Conservation (phyloP, 1,140 invertebrate genomes). For the Sarcophaga peregrina region DNA sequence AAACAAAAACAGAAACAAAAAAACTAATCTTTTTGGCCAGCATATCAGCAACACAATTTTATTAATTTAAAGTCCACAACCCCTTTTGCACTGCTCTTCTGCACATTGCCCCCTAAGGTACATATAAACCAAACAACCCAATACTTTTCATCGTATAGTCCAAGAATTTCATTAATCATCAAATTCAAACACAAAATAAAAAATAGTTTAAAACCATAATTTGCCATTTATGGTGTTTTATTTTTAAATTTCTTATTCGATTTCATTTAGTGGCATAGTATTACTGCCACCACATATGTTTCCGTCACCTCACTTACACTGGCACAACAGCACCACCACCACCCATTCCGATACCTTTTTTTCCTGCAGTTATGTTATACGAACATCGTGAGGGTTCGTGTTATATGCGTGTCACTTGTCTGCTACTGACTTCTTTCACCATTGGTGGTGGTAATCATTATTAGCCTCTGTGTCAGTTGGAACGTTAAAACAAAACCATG, state of each 20-base stretch:
- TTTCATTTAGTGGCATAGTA: no score
- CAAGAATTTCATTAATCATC: neutral
- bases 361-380: neutral
- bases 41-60: neutral
- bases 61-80: constrained; percentile 2
- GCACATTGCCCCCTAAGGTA: neutral
- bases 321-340: neutral
- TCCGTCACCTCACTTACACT: neutral
- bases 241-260: neutral
- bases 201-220: constrained; percentile 9
- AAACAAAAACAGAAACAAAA: neutral
- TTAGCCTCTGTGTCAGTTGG: constrained; percentile 7
- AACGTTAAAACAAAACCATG: constrained; percentile 13
- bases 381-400: constrained; percentile 8
- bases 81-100: neutral
- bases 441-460: constrained; percentile 24
- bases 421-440: constrained; percentile 20
- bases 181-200: neutral
- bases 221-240: constrained; percentile 18
- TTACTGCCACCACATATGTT: no score
- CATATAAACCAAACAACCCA: constrained; percentile 2
- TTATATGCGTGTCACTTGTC: constrained; percentile 11
- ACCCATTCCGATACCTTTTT: neutral
- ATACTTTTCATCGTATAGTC: neutral
- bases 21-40: neutral